These are phyloP conservation scores for Montipora foliosa DNA, from an alignment of 64 coral and sea anemone species.

Conservation along the genomic window DNA sequence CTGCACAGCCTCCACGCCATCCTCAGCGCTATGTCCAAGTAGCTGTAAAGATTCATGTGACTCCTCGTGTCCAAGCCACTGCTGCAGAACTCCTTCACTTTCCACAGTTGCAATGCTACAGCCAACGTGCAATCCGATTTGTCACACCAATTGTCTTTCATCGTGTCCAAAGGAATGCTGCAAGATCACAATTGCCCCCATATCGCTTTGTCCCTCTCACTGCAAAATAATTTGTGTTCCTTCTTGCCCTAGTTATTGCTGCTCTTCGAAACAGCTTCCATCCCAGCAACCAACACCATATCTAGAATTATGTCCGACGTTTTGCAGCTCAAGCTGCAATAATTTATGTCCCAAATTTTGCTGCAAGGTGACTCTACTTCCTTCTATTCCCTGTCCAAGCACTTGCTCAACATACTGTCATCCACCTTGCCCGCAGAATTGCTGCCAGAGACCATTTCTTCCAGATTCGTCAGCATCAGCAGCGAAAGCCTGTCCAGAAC, in stretches of 20 bases:
- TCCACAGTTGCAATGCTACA: slow-evolving; percentile 5
- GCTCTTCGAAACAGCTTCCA: background rate
- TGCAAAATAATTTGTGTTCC: background rate
- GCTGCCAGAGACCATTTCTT: background rate
- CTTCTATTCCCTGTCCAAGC: background rate
- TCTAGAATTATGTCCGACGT: background rate
- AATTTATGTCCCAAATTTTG: background rate
- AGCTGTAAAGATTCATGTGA: slow-evolving; percentile 36
- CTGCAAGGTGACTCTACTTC: background rate
- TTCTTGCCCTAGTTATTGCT: slow-evolving; percentile 39
- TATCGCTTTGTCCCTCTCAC: background rate
- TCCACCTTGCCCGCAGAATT: slow-evolving; percentile 10
- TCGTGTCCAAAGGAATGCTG: slow-evolving; percentile 12
- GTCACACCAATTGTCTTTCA: slow-evolving; percentile 26
- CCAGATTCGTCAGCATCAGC: background rate
- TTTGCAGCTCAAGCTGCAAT: background rate
- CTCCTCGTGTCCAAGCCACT: slow-evolving; percentile 47
- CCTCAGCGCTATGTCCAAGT: background rate
- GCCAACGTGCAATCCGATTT: background rate
- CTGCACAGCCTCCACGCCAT: slow-evolving; percentile 29
- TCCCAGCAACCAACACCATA: background rate
- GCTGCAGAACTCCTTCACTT: background rate
- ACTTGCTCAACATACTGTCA: background rate
- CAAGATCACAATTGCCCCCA: background rate
- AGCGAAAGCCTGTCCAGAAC: background rate